A percentile compares a stretch with the other conserved stretches of the same genome.
These are phyloP conservation scores for Cyrtodaria siliqua DNA, from an alignment of 2,888 invertebrate genomes.

Conservation along the genomic window DNA sequence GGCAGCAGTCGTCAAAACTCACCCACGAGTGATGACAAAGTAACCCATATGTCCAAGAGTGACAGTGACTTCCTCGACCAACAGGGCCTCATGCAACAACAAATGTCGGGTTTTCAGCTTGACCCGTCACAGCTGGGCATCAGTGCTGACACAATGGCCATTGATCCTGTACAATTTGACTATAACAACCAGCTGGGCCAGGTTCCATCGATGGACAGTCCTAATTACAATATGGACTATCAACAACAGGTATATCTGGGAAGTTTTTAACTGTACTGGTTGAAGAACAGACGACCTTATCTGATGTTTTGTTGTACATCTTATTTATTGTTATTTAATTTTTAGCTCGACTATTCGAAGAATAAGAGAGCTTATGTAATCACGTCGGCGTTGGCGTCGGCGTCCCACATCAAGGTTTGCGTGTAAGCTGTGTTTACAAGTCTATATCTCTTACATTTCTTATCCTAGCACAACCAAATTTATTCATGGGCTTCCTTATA, in stretches of 20 bases:
- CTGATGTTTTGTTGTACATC: too few species aligned
- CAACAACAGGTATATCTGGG: constrained; percentile 77
- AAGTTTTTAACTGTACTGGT: too few species aligned
- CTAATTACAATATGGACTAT: constrained; percentile 85
- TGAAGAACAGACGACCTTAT: too few species aligned
- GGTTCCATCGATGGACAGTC: constrained; percentile 86
- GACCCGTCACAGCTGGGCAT: constrained; percentile 80
- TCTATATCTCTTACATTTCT: too few species aligned
- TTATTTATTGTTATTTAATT: too few species aligned
- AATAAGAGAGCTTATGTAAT: too few species aligned
- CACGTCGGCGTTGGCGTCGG: too few species aligned
- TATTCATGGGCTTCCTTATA: too few species aligned
- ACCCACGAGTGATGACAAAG: constrained; percentile 92
- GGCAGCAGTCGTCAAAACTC: constrained; percentile 96
- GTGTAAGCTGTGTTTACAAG: too few species aligned
- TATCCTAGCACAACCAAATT: too few species aligned
- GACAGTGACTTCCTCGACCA: constrained; percentile 77
- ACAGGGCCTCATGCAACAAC: constrained; percentile 63
- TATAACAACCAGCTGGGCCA: constrained; percentile 82
- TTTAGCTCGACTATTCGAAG: too few species aligned
- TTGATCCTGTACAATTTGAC: constrained; percentile 85
- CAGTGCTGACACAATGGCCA: constrained; percentile 81
- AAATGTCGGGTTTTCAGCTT: constrained; percentile 79
- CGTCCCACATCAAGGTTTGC: too few species aligned
- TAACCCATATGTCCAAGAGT: constrained; percentile 64